These are phyloP conservation scores for Leptinotarsa peninsularis DNA, from an alignment of 2,888 invertebrate species.

Conservation along the genomic window DNA sequence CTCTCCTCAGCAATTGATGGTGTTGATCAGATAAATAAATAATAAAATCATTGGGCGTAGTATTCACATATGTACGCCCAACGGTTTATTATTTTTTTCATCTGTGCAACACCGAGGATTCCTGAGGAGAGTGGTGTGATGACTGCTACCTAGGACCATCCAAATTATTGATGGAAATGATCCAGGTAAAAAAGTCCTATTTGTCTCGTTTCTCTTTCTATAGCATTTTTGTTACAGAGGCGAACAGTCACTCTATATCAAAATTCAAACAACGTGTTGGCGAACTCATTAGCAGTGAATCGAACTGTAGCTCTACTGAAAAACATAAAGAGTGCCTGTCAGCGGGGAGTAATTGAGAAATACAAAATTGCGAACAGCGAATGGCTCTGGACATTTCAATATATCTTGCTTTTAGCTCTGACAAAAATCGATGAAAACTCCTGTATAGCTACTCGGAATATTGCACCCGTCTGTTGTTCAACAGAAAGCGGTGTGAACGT, in stretches of 20 bases:
- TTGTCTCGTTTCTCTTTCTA: not conserved
- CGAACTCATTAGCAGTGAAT: not conserved
- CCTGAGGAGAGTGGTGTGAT: too few relatives aligned
- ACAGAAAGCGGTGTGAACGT: too few relatives aligned
- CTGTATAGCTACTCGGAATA: not conserved
- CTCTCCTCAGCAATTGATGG: too few relatives aligned
- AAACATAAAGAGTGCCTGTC: constrained; percentile 2
- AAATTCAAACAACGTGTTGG: not conserved
- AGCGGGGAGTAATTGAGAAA: constrained; percentile 1
- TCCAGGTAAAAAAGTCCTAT: not conserved
- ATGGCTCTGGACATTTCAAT: not conserved
- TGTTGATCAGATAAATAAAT: too few relatives aligned
- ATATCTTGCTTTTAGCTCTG: not conserved
- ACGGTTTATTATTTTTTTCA: too few relatives aligned
- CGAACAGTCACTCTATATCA: not conserved
- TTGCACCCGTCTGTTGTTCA: not conserved
- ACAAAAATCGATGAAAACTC: not conserved
- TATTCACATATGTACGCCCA: too few relatives aligned
- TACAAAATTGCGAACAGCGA: not conserved
- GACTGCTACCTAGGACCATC: too few relatives aligned
- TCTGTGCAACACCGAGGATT: too few relatives aligned
- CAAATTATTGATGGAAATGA: too few relatives aligned
- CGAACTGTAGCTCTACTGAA: not conserved
- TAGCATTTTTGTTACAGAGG: not conserved
- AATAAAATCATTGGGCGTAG: too few relatives aligned